Evolutionary conservation across 2,888 invertebrate species (phyloP), one percentile per base, ranked within the genome.

Genomic region (Drosophila meridionalis): DNA sequence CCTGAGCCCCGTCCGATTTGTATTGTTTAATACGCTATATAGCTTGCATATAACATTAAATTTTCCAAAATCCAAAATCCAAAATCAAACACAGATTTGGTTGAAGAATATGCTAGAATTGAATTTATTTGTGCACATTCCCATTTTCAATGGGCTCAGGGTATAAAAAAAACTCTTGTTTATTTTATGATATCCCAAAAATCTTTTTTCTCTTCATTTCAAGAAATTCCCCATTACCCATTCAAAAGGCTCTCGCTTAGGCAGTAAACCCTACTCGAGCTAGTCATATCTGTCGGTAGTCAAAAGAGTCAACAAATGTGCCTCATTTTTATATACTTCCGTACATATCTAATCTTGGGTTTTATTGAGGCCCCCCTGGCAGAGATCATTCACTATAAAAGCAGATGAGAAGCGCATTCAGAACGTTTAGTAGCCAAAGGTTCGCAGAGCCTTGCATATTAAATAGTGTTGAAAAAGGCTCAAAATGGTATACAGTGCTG

Each of bases 321-420:
- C 47, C 47, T 59, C 14, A 48, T 5, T 32, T n/a, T n/a, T 34
- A 53, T 48, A 32, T 60, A 61, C 64, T 57, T 48, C 50, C 26
- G 9, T 47, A 61, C 62, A 42, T 69, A 87, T 83, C 83, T 83
- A 67, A 83, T 83, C 83, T 71, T 30, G 20, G 32, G 50, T 69
- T 84, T 78, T 78, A 82, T 74, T 48, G 64, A 57, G 58, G 56
- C 69, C 28, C 11, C 11, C 4, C 6, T 57, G 34, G 47, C 36
- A 53, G 62, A 76, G 79, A 74, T 67, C 69, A 80, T 20, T 52
- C 56, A 45, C 69, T 82, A 87, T 85, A 87, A 73, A 87, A 85
- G 45, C 64, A 28, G 43, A 47, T 32, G 50, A 40, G 52, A 28
- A 34, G n/a, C 48, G 12, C 53, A 53, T 56, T 62, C 32, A 56